Evolutionary conservation across 2,113 vertebrate species (phyloP), one percentile per base, ranked within the genome.

Genomic region (Muntiacus muntjak): DNA sequence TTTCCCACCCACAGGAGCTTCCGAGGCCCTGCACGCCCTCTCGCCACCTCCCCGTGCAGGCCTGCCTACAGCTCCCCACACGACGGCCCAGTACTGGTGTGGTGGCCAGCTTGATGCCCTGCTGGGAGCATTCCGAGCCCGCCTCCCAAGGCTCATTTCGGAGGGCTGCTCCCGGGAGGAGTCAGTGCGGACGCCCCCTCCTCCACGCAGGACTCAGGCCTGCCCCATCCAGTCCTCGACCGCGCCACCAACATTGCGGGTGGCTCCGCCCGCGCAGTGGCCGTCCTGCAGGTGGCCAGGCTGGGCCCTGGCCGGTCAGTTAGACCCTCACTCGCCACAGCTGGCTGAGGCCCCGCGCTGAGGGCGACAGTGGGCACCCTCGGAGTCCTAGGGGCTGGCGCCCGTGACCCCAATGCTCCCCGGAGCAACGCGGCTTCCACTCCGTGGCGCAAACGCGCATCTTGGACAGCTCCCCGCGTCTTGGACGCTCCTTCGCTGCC

Each of bases 371-470:
- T 4, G 81, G 23, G 55, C 11, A 13, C 17, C 45, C 10, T 23
- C 9, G n/a, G 64, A 2, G 19, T 12, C 19, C 67, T 6, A 0
- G 19, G 36, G n/a, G 36, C 4, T 1, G n/a, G n/a, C 36, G 21
- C 67, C 67, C 21, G 67, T 5, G 21, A 6, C 36, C 21, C 10
- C 50, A 33, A 10, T 1, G 2, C 28, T 6, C 16, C 16, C 45
- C 28, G 16, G 4, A 6, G 28, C 76, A 1, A 17, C 16, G 8
- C 9, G 45, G 28, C 78, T 5, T 16, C 28, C 36, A 19, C 28
- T 3, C 16, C 28, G 4, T 0, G 2, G 78, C 2, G 45, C 45
- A 9, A 5, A 3, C 5, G 45, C 14, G 1, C 14, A 5, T 4
- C 6, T 1, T 0, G 33, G 3, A 19, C 64, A 5, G 64, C 16